phyloP scores from a whole-genome alignment of 2,113 vertebrate genomes.

The Amblyopsis rosae region DNA sequence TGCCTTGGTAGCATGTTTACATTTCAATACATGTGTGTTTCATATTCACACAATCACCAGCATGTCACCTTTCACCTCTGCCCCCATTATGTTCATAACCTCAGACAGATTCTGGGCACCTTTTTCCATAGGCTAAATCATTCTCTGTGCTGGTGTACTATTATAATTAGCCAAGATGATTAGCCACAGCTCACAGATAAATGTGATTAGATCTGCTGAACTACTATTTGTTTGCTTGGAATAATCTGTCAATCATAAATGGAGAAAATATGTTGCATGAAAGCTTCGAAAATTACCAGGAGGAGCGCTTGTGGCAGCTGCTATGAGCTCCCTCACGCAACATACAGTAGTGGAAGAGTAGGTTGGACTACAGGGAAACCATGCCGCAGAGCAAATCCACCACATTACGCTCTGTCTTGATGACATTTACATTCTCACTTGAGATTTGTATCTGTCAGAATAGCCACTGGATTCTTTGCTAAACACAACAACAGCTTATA shows the following conservation, averaged over 20 bases:
- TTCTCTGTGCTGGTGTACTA: constrained; percentile 16
- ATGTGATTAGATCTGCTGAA: constrained; percentile 27
- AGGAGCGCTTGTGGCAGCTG: neutral
- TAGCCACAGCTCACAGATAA: constrained; percentile 9
- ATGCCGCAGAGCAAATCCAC: constrained; percentile 1
- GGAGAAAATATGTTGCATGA: constrained; percentile 24
- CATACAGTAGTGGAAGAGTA: neutral
- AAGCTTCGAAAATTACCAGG: constrained; percentile 19
- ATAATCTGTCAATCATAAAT: constrained; percentile 1
- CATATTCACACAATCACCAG: constrained; percentile 43
- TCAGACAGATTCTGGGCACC: constrained; percentile 10
- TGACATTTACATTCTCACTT: neutral
- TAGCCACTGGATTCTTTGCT: too few relatives aligned
- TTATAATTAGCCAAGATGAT: constrained; percentile 21
- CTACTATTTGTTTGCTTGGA: constrained; percentile 14
- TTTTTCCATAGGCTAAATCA: constrained; percentile 7
- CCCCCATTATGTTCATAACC: constrained; percentile 32
- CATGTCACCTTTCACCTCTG: constrained; percentile 37
- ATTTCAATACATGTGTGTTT: constrained; percentile 45
- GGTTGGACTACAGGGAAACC: constrained; percentile 1
- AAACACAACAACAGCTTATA: too few relatives aligned
- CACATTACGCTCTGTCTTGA: constrained; percentile 1
- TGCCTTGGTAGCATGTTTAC: constrained; percentile 35
- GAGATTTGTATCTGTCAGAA: too few relatives aligned
- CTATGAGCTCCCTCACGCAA: constrained; percentile 10